Evolutionary conservation across 1,140 invertebrate species (phyloP), one percentile per base, ranked within the genome.

Genomic region (Drosophila bipectinata): DNA sequence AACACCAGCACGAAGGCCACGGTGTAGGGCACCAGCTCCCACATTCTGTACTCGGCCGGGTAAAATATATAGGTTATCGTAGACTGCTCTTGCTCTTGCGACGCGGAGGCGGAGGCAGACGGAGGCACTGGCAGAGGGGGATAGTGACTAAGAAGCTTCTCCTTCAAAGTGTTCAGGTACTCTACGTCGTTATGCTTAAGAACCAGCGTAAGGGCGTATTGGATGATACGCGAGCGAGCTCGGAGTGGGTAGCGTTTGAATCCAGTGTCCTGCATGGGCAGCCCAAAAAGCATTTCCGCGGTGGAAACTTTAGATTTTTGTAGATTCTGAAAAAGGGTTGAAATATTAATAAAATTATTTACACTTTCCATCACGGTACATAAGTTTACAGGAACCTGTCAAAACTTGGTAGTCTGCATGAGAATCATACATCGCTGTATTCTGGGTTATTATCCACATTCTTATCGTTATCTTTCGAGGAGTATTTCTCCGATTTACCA

Each of bases 271-370:
- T 96, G 95, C 81, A 98, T 94, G 54, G 95, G 96, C 93, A 99
- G 95, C 12, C 98, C 98, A 93, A 99, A 98, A 4, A 98, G 92
- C 92, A 99, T 95, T 92, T 99, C 98, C 18, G 96, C 94, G n/a
- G 96, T 92, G 54, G 96, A 97, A 21, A 95, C 95, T 92, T 97
- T 96, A 44, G 96, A 95, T 92, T 95, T 96, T 90, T 95, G 95
- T 48, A 95, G 91, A 92, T 94, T 95, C 95, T 96, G 32, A 57
- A 18, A n/a, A 67, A n/a, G 34, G 18, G 26, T 21, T 37, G 9
- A 37, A 3, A 37, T 12, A 12, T 37, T 12, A 37, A 51, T 15
- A 21, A 28, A 59, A 4, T 10, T 51, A 1, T 21, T 18, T 5
- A 30, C 28, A 30, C 9, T 32, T 32, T 32, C 5, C 6, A 28